phyloP scores from a whole-genome alignment of 1,140 invertebrate genomes.

The Thaumetopoea pityocampa region DNA sequence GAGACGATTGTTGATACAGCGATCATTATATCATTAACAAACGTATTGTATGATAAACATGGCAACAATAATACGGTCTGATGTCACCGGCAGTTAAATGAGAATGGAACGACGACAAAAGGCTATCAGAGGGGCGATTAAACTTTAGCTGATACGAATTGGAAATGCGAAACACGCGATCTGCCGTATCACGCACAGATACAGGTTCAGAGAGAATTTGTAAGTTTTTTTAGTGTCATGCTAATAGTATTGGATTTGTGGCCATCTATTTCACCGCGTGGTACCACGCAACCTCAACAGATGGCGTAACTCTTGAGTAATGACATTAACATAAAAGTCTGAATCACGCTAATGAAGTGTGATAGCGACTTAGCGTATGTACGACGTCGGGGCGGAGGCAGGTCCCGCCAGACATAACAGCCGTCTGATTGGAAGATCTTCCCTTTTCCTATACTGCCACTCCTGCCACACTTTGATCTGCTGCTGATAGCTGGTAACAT shows the following conservation, averaged over 20 bases:
- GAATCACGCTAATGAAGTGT: no score
- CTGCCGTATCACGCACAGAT: slow-evolving; percentile 1
- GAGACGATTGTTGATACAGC: slow-evolving; percentile 16
- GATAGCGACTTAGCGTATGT: no score
- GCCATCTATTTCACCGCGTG: no score
- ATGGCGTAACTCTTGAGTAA: no score
- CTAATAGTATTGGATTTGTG: neutral
- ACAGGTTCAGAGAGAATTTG: neutral
- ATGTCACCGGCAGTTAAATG: slow-evolving; percentile 6
- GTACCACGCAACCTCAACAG: no score
- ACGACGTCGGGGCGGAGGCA: no score
- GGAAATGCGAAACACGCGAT: slow-evolving; percentile 2
- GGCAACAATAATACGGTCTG: slow-evolving; percentile 21
- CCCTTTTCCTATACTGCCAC: no score
- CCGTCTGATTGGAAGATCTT: no score
- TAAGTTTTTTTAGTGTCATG: neutral
- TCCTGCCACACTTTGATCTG: slow-evolving; percentile 4
- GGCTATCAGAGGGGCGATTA: slow-evolving; percentile 7
- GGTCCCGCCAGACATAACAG: no score
- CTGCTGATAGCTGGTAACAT: no score
- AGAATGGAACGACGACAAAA: slow-evolving; percentile 2
- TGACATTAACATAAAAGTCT: no score
- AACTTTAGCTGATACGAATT: slow-evolving; percentile 2
- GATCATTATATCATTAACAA: slow-evolving; percentile 18
- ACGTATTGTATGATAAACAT: slow-evolving; percentile 15